Conservation (phyloP, 2,797 vertebrate species). For the Semotilus atromaculatus region DNA sequence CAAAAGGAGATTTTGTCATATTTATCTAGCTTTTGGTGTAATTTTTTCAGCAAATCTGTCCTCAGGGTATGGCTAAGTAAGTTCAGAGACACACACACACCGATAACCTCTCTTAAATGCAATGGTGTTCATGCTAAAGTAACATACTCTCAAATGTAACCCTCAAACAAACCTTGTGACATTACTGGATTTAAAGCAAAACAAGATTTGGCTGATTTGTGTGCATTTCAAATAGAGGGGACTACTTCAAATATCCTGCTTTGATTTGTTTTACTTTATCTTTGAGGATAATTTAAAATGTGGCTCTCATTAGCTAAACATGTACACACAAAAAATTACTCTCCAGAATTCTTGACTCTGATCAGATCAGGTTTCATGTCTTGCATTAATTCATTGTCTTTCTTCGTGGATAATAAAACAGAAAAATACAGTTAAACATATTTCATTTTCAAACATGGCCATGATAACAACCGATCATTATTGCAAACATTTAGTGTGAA, state of each 20-base stretch:
- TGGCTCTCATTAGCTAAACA: not conserved
- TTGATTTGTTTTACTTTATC: not conserved
- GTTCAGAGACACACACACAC: not conserved
- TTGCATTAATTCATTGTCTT: not conserved
- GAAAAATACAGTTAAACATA: not conserved
- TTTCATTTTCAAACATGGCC: not conserved
- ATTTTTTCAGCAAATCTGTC: constrained; percentile 6
- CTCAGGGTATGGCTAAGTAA: not conserved
- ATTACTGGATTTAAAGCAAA: constrained; percentile 3
- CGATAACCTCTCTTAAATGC: not conserved
- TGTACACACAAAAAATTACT: not conserved
- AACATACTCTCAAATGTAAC: not conserved
- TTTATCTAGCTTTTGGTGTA: not conserved
- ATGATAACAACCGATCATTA: not conserved
- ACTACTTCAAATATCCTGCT: not conserved
- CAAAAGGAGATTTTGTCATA: constrained; percentile 1
- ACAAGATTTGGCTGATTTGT: constrained; percentile 2
- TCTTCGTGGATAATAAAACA: not conserved
- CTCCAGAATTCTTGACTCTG: not conserved
- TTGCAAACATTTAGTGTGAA: not conserved
- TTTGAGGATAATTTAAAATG: not conserved
- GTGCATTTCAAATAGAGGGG: not conserved
- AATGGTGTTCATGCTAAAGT: not conserved
- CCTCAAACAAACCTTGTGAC: not conserved
- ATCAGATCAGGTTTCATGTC: not conserved